Evolutionary conservation across 2,888 invertebrate species (phyloP), one percentile per base, ranked within the genome.

Genomic region (Choreutis nemorana): DNA sequence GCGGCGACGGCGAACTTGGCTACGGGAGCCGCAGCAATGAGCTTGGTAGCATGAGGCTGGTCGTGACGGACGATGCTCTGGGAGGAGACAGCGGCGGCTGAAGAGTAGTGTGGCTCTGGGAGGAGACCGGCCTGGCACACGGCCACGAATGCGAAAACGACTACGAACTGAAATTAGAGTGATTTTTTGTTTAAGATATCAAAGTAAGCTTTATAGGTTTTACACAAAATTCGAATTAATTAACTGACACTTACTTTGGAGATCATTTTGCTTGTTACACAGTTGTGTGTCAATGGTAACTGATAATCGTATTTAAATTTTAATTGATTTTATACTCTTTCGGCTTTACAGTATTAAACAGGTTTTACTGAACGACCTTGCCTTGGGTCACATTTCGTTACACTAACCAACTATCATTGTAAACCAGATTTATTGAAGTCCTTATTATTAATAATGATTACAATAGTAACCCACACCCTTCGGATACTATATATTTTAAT

Each of bases 241-340:
- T n/a, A n/a, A n/a, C n/a, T n/a, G n/a, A n/a, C 28, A 45, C 59
- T 55, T 45, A 62, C 62, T 55, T 58, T 62, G 33, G 50, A 53
- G 48, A 51, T 53, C 62, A 50, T 50, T 27, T 36, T 42, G 29
- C n/a, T 24, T 28, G 28, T 32, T 13, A 27, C 20, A 27, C 14
- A 25, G 22, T 23, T 9, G 14, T 16, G 24, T 21, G 27, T 30
- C 20, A 26, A 28, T 15, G 30, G 26, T 31, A 12, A 40, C 34
- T 40, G 37, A 34, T 40, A 30, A 8, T 11, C 23, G 14, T 5
- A n/a, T n/a, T 28, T 9, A 14, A 26, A 15, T 14, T 7, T 12
- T 29, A 29, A 12, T 14, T 30, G 29, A 25, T 32, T 39, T 29
- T 39, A 39, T 39, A 39, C 34, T 36, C 6, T 18, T 8, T 29